Evolutionary conservation across 2,797 vertebrate species (phyloP).

Genomic region (Diplodus sargus): DNA sequence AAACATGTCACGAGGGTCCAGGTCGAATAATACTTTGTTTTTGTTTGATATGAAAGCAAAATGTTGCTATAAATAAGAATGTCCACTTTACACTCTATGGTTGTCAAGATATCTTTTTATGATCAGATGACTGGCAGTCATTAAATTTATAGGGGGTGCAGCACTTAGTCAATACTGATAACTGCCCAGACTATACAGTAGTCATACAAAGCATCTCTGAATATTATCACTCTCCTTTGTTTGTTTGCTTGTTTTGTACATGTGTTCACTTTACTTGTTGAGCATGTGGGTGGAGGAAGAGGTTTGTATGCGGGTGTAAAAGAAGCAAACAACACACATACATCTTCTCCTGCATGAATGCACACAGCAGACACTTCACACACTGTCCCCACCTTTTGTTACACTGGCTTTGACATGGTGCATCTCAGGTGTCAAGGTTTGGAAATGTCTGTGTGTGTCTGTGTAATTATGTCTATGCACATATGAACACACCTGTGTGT

Average conservation of each 20-base stretch:
- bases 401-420: conserved; percentile 28
- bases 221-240: background rate
- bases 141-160: background rate
- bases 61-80: background rate
- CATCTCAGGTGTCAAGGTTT: conserved; percentile 55
- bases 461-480: conserved; percentile 8
- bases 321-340: conserved; percentile 36
- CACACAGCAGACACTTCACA: conserved; percentile 35
- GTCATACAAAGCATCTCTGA: background rate
- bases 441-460: conserved; percentile 32
- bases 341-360: conserved; percentile 32
- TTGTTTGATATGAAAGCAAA: background rate
- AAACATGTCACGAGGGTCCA: background rate
- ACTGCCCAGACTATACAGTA: background rate
- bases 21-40: background rate
- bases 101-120: background rate
- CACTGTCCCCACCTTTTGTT: conserved; percentile 35
- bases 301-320: conserved; percentile 18
- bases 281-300: background rate
- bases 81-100: background rate
- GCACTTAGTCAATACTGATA: background rate
- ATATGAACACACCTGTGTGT: background rate
- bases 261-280: background rate
- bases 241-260: background rate
- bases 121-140: background rate